phyloP scores from a whole-genome alignment of 1,140 invertebrate species.

The Rhysida immarginata region DNA sequence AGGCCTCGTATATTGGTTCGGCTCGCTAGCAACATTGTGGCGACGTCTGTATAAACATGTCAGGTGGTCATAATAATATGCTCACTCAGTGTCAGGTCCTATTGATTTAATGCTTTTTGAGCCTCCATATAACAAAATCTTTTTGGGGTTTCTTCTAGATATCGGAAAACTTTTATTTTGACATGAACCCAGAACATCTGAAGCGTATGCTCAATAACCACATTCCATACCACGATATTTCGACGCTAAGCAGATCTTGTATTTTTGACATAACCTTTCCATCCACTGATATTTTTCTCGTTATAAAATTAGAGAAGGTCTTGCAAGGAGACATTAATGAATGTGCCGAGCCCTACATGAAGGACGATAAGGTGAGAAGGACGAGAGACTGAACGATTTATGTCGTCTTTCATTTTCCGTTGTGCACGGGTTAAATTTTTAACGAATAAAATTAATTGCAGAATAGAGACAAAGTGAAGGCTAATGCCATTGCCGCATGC shows the following conservation, averaged over 20 bases:
- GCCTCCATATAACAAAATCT: background rate
- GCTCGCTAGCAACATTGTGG: too few relatives aligned
- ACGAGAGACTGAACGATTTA: too few relatives aligned
- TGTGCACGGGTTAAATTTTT: too few relatives aligned
- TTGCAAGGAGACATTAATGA: slow-evolving; percentile 83
- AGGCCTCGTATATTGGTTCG: too few relatives aligned
- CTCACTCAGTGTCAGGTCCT: too few relatives aligned
- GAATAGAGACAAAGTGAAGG: slow-evolving; percentile 61
- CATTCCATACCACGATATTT: slow-evolving; percentile 62
- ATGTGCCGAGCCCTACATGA: slow-evolving; percentile 77
- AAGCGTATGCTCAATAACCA: slow-evolving; percentile 73
- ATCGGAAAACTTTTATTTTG: slow-evolving; percentile 93
- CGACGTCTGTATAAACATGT: too few relatives aligned
- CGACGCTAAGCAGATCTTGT: slow-evolving; percentile 68
- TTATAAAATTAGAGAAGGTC: slow-evolving; percentile 80
- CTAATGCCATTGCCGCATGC: slow-evolving; percentile 60
- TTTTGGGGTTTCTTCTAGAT: slow-evolving; percentile 23
- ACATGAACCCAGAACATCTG: slow-evolving; percentile 71
- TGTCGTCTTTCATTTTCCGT: too few relatives aligned
- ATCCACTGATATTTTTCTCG: slow-evolving; percentile 72
- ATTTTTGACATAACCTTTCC: slow-evolving; percentile 75
- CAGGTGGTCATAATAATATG: too few relatives aligned
- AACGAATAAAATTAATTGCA: too few relatives aligned
- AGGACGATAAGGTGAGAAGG: slow-evolving; percentile 71
- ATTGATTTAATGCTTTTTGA: too few relatives aligned